Percentiles rank a stretch among this genome's conserved stretches.
Conservation (phyloP, 2,113 vertebrate species). For the Alligator sinensis region DNA sequence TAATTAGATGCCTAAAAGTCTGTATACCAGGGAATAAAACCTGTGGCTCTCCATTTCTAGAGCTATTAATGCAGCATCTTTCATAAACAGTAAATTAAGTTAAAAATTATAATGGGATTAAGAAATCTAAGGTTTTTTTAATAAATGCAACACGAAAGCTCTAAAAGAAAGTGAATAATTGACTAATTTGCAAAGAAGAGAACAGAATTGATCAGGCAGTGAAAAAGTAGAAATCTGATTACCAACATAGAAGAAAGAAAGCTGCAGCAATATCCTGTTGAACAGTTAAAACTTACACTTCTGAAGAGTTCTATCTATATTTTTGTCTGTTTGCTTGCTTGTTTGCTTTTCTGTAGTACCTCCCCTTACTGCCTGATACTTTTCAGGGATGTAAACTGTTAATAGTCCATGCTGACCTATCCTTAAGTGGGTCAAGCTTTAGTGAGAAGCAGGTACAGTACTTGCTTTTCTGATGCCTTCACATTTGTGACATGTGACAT, state of each 20-base stretch:
- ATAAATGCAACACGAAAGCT: neutral
- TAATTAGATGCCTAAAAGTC: no score
- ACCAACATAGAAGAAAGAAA: neutral
- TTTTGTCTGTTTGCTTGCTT: neutral
- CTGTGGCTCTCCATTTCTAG: no score
- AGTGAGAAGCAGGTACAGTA: neutral
- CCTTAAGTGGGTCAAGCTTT: neutral
- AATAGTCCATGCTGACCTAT: slow-evolving; percentile 1
- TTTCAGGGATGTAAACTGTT: neutral
- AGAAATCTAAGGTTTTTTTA: neutral
- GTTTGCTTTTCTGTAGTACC: neutral
- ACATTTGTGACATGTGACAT: slow-evolving; percentile 27
- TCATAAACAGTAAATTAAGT: neutral
- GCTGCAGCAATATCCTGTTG: neutral
- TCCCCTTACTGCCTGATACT: neutral
- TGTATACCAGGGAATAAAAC: no score
- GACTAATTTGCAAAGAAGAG: neutral
- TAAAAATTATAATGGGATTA: neutral
- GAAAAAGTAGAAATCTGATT: neutral
- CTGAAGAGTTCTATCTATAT: neutral
- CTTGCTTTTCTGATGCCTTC: slow-evolving; percentile 20
- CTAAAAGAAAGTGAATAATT: neutral
- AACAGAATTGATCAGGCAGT: neutral
- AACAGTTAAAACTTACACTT: neutral
- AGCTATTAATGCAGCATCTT: neutral